A percentile compares a stretch with the other conserved stretches of the same genome.
phyloP scores from a whole-genome alignment of 2,113 vertebrate genomes.

The Vireo altiloquus region DNA sequence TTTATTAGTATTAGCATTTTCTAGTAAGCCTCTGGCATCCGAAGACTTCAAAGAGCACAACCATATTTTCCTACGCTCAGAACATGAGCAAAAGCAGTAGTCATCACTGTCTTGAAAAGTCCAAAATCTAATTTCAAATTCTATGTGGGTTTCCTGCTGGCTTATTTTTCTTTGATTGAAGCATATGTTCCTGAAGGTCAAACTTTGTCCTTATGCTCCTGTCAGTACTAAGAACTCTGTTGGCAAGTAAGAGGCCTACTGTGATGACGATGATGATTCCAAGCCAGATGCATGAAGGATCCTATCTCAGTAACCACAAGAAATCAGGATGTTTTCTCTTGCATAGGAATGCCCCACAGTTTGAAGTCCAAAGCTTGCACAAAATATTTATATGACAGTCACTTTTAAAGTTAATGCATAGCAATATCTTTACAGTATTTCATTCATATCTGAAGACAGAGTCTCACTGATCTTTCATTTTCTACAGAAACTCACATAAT shows the following conservation, averaged over 20 bases:
- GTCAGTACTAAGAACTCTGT: neutral
- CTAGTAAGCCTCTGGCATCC: neutral
- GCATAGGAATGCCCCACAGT: neutral
- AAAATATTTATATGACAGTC: neutral
- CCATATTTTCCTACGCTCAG: neutral
- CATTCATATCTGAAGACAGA: neutral
- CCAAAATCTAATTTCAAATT: neutral
- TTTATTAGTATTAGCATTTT: neutral
- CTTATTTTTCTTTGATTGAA: neutral
- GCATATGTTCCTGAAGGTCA: neutral
- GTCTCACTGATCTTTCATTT: neutral
- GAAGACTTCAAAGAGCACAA: neutral
- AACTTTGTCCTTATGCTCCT: neutral
- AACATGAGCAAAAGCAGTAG: neutral
- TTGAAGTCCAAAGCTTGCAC: neutral
- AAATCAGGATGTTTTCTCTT: neutral
- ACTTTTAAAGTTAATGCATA: neutral
- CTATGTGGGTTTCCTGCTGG: neutral
- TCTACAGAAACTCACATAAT: neutral
- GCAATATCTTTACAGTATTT: neutral
- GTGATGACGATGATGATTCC: neutral
- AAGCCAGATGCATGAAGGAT: neutral
- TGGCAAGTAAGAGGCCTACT: neutral
- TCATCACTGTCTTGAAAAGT: neutral
- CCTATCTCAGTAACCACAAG: neutral